Conservation (phyloP, 2,888 invertebrate species). For the Lasioglossum zephyrum region DNA sequence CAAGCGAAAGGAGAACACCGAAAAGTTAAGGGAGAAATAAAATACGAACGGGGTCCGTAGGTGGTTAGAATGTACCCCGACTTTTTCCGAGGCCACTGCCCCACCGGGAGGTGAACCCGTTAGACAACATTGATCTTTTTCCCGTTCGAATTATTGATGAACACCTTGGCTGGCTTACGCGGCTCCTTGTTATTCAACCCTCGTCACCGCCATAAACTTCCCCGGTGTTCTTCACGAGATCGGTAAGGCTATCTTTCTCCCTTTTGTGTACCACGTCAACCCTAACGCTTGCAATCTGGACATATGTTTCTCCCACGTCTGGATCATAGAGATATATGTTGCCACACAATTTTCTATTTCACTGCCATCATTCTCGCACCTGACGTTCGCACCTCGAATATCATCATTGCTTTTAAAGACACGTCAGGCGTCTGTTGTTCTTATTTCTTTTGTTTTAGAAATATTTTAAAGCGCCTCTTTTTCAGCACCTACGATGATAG, state of each 20-base stretch:
- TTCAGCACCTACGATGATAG: too few species aligned
- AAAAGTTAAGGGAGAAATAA: constrained; percentile 46
- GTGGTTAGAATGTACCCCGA: constrained; percentile 34
- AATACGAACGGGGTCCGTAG: constrained; percentile 31
- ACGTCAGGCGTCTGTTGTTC: too few species aligned
- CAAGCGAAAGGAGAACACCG: constrained; percentile 42
- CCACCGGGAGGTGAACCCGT: constrained; percentile 38
- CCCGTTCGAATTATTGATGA: constrained; percentile 53
- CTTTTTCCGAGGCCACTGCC: constrained; percentile 9
- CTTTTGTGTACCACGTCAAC: constrained; percentile 13
- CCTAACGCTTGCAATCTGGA: background rate
- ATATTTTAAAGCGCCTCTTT: too few species aligned
- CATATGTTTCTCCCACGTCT: constrained; percentile 11
- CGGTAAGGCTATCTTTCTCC: background rate
- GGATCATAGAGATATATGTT: background rate
- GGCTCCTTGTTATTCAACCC: constrained; percentile 62
- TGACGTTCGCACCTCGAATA: too few species aligned
- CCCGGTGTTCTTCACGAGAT: constrained; percentile 30
- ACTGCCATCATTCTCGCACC: background rate
- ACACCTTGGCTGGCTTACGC: constrained; percentile 28
- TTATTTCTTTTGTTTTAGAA: too few species aligned
- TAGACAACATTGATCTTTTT: constrained; percentile 64
- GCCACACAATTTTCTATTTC: background rate
- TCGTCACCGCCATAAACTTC: constrained; percentile 55
- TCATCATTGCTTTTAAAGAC: too few species aligned